Evolutionary conservation across 2,113 vertebrate species (phyloP), one percentile per base, ranked within the genome.

Genomic region (Phrynosoma platyrhinos): DNA sequence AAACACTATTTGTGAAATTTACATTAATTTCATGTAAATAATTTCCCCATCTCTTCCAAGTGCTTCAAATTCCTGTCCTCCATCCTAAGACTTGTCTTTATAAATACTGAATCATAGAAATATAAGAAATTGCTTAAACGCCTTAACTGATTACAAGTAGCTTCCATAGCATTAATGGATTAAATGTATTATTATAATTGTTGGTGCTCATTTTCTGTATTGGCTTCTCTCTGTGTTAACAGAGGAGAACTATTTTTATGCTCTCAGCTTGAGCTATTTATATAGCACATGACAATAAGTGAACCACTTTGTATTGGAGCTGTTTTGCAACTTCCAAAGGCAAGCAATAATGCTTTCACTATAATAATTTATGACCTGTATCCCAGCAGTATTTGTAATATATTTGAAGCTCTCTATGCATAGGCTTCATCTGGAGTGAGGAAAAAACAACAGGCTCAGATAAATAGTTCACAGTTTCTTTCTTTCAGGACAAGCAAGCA

Each of bases 101-200:
- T 40, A 82, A 88, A 84, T 74, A 64, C 1, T 52, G 72, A 80
- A 0, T 79, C 71, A n/a, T 20, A 47, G n/a, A 92, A 84, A 27
- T 2, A 14, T 2, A 76, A 58, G 47, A 86, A 76, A 91, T 90
- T 62, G 25, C 79, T 32, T 88, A 89, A 93, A 90, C 0, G 69
- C 69, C 40, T 89, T 82, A 85, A 53, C 62, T 82, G 79, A 62
- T 90, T 86, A 78, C 79, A 92, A 92, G 82, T 25, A 32, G n/a
- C 85, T 93, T 90, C 83, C 32, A 76, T 8, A n/a, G 88, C 84
- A 90, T 92, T 88, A 91, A 91, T 71, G 88, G 89, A 91, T 92
- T 92, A 90, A 82, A 85, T 81, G 88, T 87, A 66, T 76, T 89
- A 30, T 89, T 94, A 78, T 88, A 83, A 88, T 88, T 83, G 87